phyloP scores from a whole-genome alignment of 2,113 vertebrate genomes.

The Phyllopteryx taeniolatus region DNA sequence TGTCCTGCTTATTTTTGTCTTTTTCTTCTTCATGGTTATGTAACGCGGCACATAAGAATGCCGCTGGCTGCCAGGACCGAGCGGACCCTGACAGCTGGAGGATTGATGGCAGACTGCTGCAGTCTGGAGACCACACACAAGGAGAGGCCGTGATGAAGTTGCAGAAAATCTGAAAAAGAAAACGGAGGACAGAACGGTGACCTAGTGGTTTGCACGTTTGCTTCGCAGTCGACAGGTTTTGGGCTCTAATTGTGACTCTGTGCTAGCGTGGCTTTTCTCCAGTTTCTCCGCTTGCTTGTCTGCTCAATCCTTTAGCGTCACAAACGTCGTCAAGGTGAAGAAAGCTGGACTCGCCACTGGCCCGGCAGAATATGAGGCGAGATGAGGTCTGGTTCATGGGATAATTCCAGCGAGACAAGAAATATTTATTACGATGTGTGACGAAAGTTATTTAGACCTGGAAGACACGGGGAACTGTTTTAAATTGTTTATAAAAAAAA shows the following conservation, averaged over 20 bases:
- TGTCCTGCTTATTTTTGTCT: slow-evolving; percentile 10
- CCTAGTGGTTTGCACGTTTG: neutral
- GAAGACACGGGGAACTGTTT: neutral
- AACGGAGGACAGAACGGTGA: neutral
- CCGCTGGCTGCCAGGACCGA: slow-evolving; percentile 37
- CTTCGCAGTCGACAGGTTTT: neutral
- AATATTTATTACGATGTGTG: neutral
- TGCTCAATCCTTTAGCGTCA: neutral
- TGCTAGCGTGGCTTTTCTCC: neutral
- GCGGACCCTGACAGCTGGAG: slow-evolving; percentile 46
- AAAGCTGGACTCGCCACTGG: neutral
- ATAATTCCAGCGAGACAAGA: neutral
- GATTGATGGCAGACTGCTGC: slow-evolving; percentile 51
- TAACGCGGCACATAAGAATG: slow-evolving; percentile 48
- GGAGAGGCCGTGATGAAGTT: neutral
- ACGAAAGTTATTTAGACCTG: neutral
- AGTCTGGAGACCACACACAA: slow-evolving; percentile 46
- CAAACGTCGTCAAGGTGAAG: neutral
- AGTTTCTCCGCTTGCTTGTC: neutral
- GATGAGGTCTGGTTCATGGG: neutral
- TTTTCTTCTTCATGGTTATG: slow-evolving; percentile 22
- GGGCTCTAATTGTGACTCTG: neutral
- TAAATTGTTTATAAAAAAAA: neutral
- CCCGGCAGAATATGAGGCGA: neutral
- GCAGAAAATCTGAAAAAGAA: neutral